Evolutionary conservation across 1,140 invertebrate species (phyloP).

Genomic region (Brachionus calyciflorus): DNA sequence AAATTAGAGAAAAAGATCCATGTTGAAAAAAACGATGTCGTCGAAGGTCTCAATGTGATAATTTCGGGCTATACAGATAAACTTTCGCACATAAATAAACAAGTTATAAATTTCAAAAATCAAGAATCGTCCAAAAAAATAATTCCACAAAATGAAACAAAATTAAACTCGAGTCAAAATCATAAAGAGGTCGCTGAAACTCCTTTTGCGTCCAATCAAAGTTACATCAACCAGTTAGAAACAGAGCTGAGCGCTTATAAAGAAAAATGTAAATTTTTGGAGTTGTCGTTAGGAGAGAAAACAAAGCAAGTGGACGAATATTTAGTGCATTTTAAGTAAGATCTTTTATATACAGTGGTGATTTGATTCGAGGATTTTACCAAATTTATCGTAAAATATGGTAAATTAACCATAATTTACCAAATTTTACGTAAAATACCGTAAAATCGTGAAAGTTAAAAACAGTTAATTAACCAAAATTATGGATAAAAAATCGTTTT

Average conservation of each 20-base stretch:
- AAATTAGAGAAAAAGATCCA: too few species aligned
- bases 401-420: too few species aligned
- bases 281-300: neutral
- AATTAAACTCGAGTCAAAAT: neutral
- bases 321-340: neutral
- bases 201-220: neutral
- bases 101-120: neutral
- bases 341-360: neutral
- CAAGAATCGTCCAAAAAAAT: neutral
- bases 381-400: too few species aligned
- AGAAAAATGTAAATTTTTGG: conserved; percentile 4
- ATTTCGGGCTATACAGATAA: conserved; percentile 18
- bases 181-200: neutral
- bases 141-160: neutral
- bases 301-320: conserved; percentile 17
- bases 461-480: too few species aligned
- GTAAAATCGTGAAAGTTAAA: too few species aligned
- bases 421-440: too few species aligned
- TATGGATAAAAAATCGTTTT: too few species aligned
- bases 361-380: too few species aligned
- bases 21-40: neutral
- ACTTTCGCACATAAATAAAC: neutral
- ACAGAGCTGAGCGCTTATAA: neutral
- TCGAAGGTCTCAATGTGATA: neutral
- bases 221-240: neutral